Evolutionary conservation across 2,797 vertebrate genomes (phyloP).

Genomic region (Acanthurus lineatus): DNA sequence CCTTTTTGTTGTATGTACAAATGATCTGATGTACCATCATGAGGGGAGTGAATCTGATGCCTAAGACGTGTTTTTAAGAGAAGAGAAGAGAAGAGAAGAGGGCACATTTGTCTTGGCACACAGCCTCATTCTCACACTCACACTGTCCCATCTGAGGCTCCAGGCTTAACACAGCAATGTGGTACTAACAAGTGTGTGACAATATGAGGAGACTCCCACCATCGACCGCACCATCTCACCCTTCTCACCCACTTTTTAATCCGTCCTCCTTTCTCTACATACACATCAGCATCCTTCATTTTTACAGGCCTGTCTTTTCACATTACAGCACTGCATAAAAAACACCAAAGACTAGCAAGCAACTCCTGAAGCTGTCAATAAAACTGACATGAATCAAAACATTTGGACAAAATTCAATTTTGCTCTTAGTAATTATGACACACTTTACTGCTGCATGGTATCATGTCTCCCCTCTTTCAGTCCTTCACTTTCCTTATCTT

Average conservation of each 20-base stretch:
- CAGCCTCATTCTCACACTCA: conserved; percentile 15
- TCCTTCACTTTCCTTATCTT: not conserved
- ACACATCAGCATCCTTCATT: conserved; percentile 11
- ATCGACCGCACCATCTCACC: not conserved
- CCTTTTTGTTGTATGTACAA: not conserved
- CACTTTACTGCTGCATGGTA: not conserved
- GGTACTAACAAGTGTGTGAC: conserved; percentile 65
- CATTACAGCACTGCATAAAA: not conserved
- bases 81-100: conserved; percentile 24
- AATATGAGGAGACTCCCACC: conserved; percentile 45
- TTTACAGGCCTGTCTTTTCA: conserved; percentile 6
- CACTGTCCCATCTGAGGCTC: conserved; percentile 39
- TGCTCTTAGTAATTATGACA: not conserved
- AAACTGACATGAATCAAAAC: not conserved
- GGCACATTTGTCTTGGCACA: conserved; percentile 58
- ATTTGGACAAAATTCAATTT: not conserved
- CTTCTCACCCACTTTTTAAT: conserved; percentile 42
- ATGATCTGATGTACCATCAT: conserved; percentile 29
- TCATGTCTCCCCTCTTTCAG: not conserved
- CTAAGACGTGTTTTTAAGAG: conserved; percentile 28
- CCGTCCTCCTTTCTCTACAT: conserved; percentile 35
- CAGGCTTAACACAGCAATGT: conserved; percentile 52
- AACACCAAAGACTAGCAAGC: not conserved
- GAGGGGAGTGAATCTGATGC: conserved; percentile 23
- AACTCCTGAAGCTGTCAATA: not conserved